Percentiles rank a stretch among this genome's conserved stretches.
Conservation (phyloP, 2,888 invertebrate species). For the Tigriopus californicus region DNA sequence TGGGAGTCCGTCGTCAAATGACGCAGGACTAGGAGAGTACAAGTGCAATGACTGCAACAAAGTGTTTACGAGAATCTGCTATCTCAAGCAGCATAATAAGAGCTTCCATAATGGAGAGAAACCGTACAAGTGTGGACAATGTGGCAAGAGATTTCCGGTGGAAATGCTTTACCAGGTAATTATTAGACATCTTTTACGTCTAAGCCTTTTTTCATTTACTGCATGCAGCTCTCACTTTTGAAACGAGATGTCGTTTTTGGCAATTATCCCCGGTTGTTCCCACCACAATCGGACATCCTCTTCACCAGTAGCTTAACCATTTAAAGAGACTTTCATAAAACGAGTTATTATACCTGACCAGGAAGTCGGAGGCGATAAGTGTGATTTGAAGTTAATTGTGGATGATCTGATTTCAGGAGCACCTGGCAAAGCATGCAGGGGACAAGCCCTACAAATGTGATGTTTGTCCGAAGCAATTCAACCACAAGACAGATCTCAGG, state of each 20-base stretch:
- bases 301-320: no score
- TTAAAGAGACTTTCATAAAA: no score
- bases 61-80: slow-evolving; percentile 64
- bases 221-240: neutral
- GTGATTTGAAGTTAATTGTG: no score
- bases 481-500: slow-evolving; percentile 71
- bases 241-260: no score
- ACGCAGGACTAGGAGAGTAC: slow-evolving; percentile 13
- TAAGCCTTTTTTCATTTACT: neutral
- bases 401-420: slow-evolving; percentile 27
- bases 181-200: neutral
- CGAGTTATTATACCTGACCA: no score
- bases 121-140: slow-evolving; percentile 62
- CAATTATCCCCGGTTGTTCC: no score
- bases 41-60: slow-evolving; percentile 60
- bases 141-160: slow-evolving; percentile 62
- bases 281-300: no score
- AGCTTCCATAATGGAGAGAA: slow-evolving; percentile 70
- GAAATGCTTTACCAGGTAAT: slow-evolving; percentile 42
- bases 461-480: slow-evolving; percentile 67
- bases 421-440: slow-evolving; percentile 54
- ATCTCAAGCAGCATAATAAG: slow-evolving; percentile 74
- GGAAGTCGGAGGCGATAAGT: no score
- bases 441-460: slow-evolving; percentile 72
- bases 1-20: no score